phyloP scores from a whole-genome alignment of 1,140 invertebrate species.

The Nomia melanderi region DNA sequence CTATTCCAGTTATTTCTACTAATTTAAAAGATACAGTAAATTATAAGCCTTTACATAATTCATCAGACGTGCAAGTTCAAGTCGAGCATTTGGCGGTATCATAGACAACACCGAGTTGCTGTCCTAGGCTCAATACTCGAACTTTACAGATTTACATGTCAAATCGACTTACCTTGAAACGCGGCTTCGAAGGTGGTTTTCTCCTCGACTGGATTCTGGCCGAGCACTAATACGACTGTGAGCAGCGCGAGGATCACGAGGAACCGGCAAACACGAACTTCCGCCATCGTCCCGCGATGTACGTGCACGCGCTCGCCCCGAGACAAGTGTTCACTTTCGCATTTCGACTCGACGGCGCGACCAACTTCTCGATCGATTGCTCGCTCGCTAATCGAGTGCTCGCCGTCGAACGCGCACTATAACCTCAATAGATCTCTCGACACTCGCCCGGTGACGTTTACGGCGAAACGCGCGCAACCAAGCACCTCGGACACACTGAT shows the following conservation, averaged over 20 bases:
- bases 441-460: constrained; percentile 8
- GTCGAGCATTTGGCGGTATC: no score
- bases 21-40: no score
- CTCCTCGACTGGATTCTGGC: constrained; percentile 76
- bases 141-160: no score
- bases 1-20: no score
- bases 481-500: constrained; percentile 16
- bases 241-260: constrained; percentile 70
- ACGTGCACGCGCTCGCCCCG: constrained; percentile 56
- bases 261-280: constrained; percentile 66
- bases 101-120: no score
- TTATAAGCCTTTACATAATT: no score
- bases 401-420: constrained; percentile 34
- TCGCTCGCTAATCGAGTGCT: not conserved
- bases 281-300: constrained; percentile 64
- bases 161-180: constrained; percentile 83
- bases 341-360: constrained; percentile 17
- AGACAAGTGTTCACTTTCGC: constrained; percentile 53
- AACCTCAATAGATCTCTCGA: not conserved
- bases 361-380: constrained; percentile 23
- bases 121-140: no score
- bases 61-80: no score
- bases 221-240: constrained; percentile 59
- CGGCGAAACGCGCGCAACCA: not conserved
- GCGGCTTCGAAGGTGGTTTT: constrained; percentile 82